Base-by-base conservation (phyloP, 2,888 invertebrate genomes). In the Selenia dentaria region DNA sequence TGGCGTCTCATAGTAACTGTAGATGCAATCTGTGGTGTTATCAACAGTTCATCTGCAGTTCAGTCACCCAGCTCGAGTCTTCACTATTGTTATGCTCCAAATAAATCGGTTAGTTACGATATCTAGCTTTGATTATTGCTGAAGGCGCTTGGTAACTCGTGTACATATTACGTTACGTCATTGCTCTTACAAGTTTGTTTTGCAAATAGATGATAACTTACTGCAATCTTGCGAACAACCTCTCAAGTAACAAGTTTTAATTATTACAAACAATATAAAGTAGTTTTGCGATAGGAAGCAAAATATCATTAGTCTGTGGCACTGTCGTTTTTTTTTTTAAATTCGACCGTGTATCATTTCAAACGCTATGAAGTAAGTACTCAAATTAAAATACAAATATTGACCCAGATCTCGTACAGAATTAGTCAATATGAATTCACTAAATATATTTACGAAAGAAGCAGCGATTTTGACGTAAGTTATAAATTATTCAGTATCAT, bases 51-150 rank as follows among this genome's bases (percentile, higher is more conserved):
- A 67, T 66, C 64, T 59, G 51, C 38, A 66, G 71, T 77, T 80
- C 76, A 80, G 52, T 74, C 64, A 79, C 78, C 79, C 59, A 57
- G 64, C 75, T 74, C 71, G 65, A 66, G 70, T 56, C 47, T 34
- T 28, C 20, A 27, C 28, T 40, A 32, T 40, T 42, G 28, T 31
- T 42, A 50, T 72, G 74, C 46, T 70, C 74, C 58, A 72, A 67
- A 71, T 73, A 73, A 74, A 64, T 60, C 48, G 70, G 66, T 59
- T 61, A 67, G 48, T 51, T 57, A 50, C 56, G 54, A 38, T 46
- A 38, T 52, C 32, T 47, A 38, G 18, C 31, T 34, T 39, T 18
- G 9, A 31, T 22, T 43, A 32, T 42, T 40, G 40, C 43, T 50
- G n/a, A n/a, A n/a, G n/a, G n/a, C n/a, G n/a, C n/a, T n/a, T n/a